A percentile compares a stretch with the other conserved stretches of the same genome.
Conservation (phyloP, 2,888 invertebrate species). For the Trachelus troglodyta region DNA sequence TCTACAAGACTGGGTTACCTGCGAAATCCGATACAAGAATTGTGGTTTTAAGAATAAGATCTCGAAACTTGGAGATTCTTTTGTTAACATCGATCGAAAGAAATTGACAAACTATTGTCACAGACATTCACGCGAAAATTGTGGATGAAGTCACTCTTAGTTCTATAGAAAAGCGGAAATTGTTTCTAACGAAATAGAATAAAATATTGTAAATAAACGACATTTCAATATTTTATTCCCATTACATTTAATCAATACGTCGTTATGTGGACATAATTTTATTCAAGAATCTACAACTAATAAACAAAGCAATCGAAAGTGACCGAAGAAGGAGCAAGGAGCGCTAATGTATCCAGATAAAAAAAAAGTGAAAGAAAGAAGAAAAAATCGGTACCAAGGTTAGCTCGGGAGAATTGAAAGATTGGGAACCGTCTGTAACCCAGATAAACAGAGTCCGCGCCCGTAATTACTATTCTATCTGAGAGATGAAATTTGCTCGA, state of each 20-base stretch:
- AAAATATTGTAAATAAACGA: too few relatives aligned
- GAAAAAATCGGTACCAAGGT: slow-evolving; percentile 3
- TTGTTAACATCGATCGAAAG: not conserved
- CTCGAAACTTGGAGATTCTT: not conserved
- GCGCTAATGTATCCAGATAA: not conserved
- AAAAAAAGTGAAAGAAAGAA: not conserved
- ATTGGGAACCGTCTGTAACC: not conserved
- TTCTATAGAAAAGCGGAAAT: not conserved
- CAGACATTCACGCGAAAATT: not conserved
- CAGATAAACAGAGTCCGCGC: not conserved
- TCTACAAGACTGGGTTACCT: not conserved
- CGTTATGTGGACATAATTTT: not conserved
- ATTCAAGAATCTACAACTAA: not conserved
- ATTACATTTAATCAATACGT: too few relatives aligned
- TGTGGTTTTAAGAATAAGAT: not conserved
- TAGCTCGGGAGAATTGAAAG: not conserved
- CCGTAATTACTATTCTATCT: not conserved
- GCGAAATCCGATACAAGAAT: not conserved
- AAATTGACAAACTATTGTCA: not conserved
- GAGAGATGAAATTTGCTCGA: not conserved
- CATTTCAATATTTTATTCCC: too few relatives aligned
- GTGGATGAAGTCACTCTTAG: not conserved
- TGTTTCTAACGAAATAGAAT: too few relatives aligned
- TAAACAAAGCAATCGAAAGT: not conserved
- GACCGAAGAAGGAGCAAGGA: not conserved